Evolutionary conservation across 2,113 vertebrate species (phyloP).

Genomic region (Brienomyrus longianalis): DNA sequence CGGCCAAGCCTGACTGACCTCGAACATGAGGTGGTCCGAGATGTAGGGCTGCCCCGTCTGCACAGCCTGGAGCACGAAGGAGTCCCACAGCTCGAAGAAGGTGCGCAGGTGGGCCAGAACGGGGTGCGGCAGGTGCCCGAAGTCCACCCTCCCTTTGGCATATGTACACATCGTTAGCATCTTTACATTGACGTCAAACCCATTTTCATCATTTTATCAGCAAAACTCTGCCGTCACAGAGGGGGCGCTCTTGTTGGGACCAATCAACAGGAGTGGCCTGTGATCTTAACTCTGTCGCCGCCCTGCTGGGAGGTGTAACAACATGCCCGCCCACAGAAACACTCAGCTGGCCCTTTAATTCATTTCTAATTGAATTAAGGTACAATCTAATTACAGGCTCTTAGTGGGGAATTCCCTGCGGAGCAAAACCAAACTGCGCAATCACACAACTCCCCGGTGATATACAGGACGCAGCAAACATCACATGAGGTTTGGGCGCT

Average conservation of each 20-base stretch:
- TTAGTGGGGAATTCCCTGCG: background rate
- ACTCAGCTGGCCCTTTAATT: background rate
- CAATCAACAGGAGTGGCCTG: background rate
- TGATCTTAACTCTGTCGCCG: background rate
- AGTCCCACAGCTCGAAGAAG: slow-evolving; percentile 86
- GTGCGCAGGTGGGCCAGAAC: slow-evolving; percentile 78
- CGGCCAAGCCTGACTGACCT: slow-evolving; percentile 43
- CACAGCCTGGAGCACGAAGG: slow-evolving; percentile 67
- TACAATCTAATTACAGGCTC: background rate
- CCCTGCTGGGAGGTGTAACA: background rate
- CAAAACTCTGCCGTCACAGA: no score
- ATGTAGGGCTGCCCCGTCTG: slow-evolving; percentile 70
- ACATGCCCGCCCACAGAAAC: background rate
- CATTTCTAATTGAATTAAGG: background rate
- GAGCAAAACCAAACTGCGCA: background rate
- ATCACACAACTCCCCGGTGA: background rate
- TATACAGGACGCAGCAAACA: background rate
- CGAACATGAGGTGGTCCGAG: slow-evolving; percentile 70
- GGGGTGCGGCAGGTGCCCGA: slow-evolving; percentile 76
- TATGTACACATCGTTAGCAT: background rate
- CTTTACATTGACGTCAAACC: background rate
- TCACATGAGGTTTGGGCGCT: background rate
- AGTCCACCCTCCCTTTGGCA: slow-evolving; percentile 71
- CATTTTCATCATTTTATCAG: background rate
- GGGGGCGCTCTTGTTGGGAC: no score